These are phyloP conservation scores for Tetraodon nigroviridis DNA, from an alignment of 2,113 vertebrate species.

Conservation along the genomic window DNA sequence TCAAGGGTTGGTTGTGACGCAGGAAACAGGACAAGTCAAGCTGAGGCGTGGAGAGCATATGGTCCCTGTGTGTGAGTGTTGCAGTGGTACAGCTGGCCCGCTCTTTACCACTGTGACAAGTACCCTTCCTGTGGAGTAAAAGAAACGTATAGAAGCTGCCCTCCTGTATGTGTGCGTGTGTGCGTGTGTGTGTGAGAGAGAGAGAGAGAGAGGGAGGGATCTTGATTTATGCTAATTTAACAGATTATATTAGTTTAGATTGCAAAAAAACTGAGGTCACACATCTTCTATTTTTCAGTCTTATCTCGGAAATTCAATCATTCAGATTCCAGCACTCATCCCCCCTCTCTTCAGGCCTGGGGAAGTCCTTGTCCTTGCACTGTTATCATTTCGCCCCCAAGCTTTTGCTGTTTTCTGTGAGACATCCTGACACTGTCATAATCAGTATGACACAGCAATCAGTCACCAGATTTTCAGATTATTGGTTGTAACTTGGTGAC, in stretches of 20 bases:
- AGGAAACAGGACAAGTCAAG: constrained; percentile 21
- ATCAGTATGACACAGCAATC: background rate
- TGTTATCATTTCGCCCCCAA: background rate
- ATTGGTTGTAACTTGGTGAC: background rate
- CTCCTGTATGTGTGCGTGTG: constrained; percentile 10
- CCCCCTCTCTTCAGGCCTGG: background rate
- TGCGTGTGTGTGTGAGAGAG: background rate
- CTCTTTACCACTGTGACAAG: constrained; percentile 21
- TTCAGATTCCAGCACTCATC: background rate
- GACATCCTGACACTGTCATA: constrained; percentile 8
- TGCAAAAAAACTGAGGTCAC: background rate
- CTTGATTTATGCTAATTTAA: background rate
- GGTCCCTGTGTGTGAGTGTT: constrained; percentile 34
- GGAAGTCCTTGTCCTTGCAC: constrained; percentile 2
- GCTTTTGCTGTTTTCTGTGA: background rate
- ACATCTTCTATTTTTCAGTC: constrained; percentile 1
- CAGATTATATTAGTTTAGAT: background rate
- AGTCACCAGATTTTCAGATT: background rate
- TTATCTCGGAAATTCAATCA: background rate
- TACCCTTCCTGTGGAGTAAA: constrained; percentile 21
- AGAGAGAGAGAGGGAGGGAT: background rate
- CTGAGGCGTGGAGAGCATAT: constrained; percentile 45
- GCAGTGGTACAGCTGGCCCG: constrained; percentile 26
- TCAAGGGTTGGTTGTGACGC: constrained; percentile 34
- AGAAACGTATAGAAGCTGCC: constrained; percentile 21